These are phyloP conservation scores for Pelochelys cantorii DNA, from an alignment of 2,797 vertebrate species.

Conservation along the genomic window DNA sequence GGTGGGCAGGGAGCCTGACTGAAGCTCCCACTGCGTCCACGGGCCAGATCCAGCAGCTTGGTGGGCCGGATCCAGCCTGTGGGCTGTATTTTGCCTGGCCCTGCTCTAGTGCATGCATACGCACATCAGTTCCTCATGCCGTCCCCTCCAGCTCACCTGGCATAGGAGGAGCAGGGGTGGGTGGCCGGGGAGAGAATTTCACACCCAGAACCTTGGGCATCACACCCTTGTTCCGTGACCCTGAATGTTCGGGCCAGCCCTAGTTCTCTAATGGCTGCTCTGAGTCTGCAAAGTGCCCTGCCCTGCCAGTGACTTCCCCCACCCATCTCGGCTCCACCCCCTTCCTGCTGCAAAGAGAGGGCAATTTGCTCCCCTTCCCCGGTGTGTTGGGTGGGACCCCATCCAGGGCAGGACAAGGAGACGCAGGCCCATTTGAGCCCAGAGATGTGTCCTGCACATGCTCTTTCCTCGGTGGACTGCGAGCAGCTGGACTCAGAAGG, in stretches of 20 bases:
- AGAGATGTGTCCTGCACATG: background rate
- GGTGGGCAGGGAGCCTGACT: no score
- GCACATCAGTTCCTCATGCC: background rate
- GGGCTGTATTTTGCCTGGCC: no score
- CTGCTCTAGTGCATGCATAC: background rate
- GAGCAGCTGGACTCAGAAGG: background rate
- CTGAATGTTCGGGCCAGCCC: background rate
- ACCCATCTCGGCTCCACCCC: background rate
- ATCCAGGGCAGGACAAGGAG: background rate
- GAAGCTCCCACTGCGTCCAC: no score
- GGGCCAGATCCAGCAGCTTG: no score
- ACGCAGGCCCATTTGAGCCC: background rate
- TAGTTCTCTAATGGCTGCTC: background rate
- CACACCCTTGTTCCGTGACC: background rate
- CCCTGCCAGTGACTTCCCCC: background rate
- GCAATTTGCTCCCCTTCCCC: background rate
- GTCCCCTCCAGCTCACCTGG: accelerated
- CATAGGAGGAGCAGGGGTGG: no score
- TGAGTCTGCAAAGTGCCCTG: background rate
- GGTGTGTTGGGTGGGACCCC: background rate
- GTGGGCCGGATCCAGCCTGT: no score
- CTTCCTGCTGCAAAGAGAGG: background rate
- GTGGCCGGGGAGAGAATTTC: background rate
- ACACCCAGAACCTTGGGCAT: background rate
- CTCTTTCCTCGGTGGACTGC: background rate